Evolutionary conservation across 2,888 invertebrate species (phyloP).

Genomic region (Lathronympha strigana): DNA sequence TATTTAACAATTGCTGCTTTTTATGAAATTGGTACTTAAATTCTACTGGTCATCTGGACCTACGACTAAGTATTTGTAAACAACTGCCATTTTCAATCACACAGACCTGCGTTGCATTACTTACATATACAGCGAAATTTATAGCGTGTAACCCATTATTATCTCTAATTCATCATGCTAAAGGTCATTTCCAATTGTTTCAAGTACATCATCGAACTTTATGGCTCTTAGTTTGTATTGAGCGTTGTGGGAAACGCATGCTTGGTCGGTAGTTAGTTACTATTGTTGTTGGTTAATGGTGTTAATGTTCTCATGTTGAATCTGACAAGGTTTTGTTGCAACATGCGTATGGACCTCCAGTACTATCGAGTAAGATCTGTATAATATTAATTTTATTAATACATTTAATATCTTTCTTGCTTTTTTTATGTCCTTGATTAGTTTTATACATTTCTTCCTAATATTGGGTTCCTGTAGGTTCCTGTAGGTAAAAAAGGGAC

Average conservation of each 20-base stretch:
- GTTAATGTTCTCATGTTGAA: conserved; percentile 51
- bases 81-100: conserved; percentile 14
- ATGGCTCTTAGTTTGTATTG: conserved; percentile 51
- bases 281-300: conserved; percentile 57
- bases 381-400: neutral
- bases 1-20: neutral
- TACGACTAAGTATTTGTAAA: conserved; percentile 1
- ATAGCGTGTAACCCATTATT: conserved; percentile 34
- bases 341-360: conserved; percentile 45
- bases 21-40: neutral
- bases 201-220: conserved; percentile 34
- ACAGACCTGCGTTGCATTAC: conserved; percentile 18
- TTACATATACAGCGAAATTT: conserved; percentile 22
- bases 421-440: no score
- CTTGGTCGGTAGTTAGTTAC: conserved; percentile 56
- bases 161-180: conserved; percentile 45
- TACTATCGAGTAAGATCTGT: conserved; percentile 4
- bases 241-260: conserved; percentile 64
- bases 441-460: no score
- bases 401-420: neutral
- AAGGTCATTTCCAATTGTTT: conserved; percentile 46
- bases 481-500: no score
- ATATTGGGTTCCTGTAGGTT: no score
- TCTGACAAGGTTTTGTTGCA: conserved; percentile 59
- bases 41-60: neutral